Conservation (phyloP, 2,888 invertebrate species). For the Drosophila pseudotalamancana region DNA sequence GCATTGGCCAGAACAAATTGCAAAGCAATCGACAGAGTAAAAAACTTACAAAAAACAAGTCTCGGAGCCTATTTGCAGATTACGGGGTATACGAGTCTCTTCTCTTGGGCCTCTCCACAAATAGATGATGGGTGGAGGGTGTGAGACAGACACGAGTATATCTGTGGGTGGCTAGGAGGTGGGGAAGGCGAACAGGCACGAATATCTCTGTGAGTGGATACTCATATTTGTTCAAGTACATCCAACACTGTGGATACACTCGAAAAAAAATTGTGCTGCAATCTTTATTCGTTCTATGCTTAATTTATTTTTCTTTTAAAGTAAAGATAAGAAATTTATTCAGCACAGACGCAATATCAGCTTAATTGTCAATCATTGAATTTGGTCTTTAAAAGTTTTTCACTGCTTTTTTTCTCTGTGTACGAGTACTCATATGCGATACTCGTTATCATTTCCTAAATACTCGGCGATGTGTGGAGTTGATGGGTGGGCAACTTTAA, state of each 20-base stretch:
- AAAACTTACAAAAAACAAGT: conserved; percentile 2
- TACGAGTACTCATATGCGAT: not conserved
- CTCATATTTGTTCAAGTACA: not conserved
- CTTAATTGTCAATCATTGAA: too few species aligned
- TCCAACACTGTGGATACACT: not conserved
- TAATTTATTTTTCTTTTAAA: too few species aligned
- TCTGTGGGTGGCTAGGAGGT: too few species aligned
- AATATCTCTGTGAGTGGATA: not conserved
- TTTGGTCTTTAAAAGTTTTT: too few species aligned
- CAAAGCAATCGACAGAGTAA: conserved; percentile 61
- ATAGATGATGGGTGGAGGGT: too few species aligned
- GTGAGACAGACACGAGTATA: too few species aligned
- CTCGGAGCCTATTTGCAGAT: conserved; percentile 26
- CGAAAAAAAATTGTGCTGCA: not conserved
- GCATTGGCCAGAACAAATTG: conserved; percentile 67
- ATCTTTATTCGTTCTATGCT: not conserved
- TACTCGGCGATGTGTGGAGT: not conserved
- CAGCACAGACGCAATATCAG: too few species aligned
- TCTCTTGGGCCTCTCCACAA: too few species aligned
- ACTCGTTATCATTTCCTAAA: not conserved
- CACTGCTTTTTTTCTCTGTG: not conserved
- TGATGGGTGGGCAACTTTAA: conserved; percentile 31
- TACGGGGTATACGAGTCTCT: not conserved
- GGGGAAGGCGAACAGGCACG: not conserved
- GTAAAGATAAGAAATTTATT: too few species aligned